These are phyloP conservation scores for Cricetomys ansorgei DNA, from an alignment of 2,113 vertebrate genomes.

Conservation along the genomic window DNA sequence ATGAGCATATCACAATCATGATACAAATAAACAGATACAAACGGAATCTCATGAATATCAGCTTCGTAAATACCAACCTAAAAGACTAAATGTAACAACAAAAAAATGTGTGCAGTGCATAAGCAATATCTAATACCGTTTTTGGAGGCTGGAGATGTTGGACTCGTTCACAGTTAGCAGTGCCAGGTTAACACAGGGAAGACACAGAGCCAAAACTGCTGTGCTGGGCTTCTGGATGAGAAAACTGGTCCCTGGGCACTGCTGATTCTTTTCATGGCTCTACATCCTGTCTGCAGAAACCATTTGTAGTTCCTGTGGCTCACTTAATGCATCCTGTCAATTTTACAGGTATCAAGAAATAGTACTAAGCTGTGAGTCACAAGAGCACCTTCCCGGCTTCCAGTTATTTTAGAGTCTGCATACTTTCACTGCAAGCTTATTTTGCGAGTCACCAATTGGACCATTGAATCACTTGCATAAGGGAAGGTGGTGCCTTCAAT, in stretches of 20 bases:
- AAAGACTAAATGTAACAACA: background rate
- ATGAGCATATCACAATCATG: background rate
- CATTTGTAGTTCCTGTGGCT: background rate
- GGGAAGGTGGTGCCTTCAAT: background rate
- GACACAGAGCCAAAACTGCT: background rate
- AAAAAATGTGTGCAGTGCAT: background rate
- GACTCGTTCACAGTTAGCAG: background rate
- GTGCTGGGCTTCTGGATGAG: background rate
- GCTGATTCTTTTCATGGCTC: background rate
- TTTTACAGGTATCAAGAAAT: slow-evolving; percentile 13
- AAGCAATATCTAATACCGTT: background rate
- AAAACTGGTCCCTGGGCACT: background rate
- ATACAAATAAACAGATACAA: background rate
- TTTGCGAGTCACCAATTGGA: background rate
- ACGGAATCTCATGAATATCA: background rate
- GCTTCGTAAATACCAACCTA: background rate
- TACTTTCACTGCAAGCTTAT: background rate
- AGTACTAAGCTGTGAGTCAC: background rate
- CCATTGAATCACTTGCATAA: background rate
- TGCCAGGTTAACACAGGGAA: accelerated
- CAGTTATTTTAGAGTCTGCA: background rate
- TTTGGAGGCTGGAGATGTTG: background rate
- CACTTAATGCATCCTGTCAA: background rate
- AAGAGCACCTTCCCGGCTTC: background rate
- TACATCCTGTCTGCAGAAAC: background rate